Evolutionary conservation across 2,797 vertebrate species (phyloP).

Genomic region (Crocodylus rhombifer): DNA sequence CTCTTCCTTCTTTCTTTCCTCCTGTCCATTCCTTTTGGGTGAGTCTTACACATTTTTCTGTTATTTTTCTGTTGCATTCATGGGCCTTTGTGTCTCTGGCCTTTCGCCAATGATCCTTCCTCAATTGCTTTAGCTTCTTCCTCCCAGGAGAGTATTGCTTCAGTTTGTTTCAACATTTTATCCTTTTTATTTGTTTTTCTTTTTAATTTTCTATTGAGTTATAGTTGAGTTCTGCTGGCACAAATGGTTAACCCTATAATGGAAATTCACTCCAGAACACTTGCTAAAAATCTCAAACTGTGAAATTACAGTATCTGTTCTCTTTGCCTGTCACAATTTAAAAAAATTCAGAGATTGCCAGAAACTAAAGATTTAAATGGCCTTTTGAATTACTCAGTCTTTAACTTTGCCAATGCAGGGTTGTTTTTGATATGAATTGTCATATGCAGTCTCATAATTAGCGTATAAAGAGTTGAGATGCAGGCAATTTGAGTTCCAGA

Average conservation of each 20-base stretch:
- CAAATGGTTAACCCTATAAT: slow-evolving; percentile 31
- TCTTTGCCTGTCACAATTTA: not conserved
- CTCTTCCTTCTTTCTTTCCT: not conserved
- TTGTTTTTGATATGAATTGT: too few species aligned
- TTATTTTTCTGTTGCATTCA: not conserved
- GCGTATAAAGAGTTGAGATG: not conserved
- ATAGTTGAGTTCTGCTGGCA: slow-evolving; percentile 60
- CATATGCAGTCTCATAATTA: not conserved
- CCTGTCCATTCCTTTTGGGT: not conserved
- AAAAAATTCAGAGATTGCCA: not conserved
- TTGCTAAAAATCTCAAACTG: slow-evolving; percentile 42
- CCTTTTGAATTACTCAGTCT: not conserved
- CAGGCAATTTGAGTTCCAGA: not conserved
- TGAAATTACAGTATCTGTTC: not conserved
- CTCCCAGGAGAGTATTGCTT: not conserved
- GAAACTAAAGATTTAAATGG: not conserved
- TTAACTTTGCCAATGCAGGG: not conserved
- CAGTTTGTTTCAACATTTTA: slow-evolving; percentile 45
- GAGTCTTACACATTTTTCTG: not conserved
- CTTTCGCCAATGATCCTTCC: not conserved
- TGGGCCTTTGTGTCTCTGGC: not conserved
- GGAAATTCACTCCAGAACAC: slow-evolving; percentile 54
- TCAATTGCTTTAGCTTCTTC: slow-evolving; percentile 14
- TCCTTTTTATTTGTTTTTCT: slow-evolving; percentile 24
- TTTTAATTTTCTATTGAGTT: slow-evolving; percentile 33